Evolutionary conservation across 1,140 invertebrate species (phyloP).

Genomic region (Papilio polytes): DNA sequence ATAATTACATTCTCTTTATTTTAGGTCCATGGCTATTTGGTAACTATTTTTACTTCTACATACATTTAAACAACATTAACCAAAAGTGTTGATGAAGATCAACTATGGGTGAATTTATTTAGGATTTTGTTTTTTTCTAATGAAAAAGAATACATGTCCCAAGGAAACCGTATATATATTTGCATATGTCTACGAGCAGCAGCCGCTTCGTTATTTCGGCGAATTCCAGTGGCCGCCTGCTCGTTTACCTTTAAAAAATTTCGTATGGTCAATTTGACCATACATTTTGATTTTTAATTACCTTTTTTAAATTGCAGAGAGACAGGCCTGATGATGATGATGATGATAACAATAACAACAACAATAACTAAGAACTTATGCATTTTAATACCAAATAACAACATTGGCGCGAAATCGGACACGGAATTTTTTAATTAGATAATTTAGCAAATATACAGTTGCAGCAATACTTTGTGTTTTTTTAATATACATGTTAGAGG

Average conservation of each 20-base stretch:
- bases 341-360: constrained; percentile 1
- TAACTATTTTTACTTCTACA: not conserved
- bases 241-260: too few species aligned
- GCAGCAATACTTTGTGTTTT: constrained; percentile 11
- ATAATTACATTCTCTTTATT: not conserved
- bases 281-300: not conserved
- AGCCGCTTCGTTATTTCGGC: too few species aligned
- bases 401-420: constrained; percentile 9
- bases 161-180: too few species aligned
- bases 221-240: too few species aligned
- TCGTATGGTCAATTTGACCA: not conserved
- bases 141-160: too few species aligned
- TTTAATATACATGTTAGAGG: too few species aligned
- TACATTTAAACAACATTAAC: not conserved
- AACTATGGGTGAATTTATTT: not conserved
- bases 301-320: not conserved
- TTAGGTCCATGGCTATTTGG: constrained; percentile 9
- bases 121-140: too few species aligned
- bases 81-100: not conserved
- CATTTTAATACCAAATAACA: not conserved
- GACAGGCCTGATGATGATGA: constrained; percentile 9
- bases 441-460: constrained; percentile 2
- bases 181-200: too few species aligned
- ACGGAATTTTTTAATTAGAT: constrained; percentile 17
- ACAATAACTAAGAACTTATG: not conserved